Percentiles rank a stretch among this genome's conserved stretches.
These are phyloP conservation scores for Agrochola macilenta DNA, from an alignment of 2,888 invertebrate species.

Conservation along the genomic window DNA sequence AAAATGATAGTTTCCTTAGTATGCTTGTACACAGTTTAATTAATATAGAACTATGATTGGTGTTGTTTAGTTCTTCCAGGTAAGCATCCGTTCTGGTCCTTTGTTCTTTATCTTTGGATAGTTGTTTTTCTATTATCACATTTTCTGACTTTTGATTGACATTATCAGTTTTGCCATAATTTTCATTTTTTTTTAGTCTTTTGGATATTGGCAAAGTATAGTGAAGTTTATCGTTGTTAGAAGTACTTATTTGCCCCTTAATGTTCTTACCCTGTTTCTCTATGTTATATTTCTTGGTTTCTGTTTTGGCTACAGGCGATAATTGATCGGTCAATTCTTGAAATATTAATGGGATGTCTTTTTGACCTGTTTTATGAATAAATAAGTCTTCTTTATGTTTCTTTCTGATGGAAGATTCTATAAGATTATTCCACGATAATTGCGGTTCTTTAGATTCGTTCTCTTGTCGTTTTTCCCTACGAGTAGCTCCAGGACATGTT, in stretches of 20 bases:
- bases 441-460: background rate
- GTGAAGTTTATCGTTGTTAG: background rate
- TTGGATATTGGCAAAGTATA: background rate
- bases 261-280: background rate
- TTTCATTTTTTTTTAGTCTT: background rate
- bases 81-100: background rate
- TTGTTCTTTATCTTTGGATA: background rate
- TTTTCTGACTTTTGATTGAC: background rate
- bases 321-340: background rate
- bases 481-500: background rate
- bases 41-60: constrained; percentile 16
- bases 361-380: background rate
- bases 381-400: constrained; percentile 8
- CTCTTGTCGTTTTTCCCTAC: background rate
- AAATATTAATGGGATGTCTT: background rate
- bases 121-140: background rate
- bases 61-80: background rate
- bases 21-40: constrained; percentile 18
- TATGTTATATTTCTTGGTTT: background rate
- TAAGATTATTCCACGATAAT: background rate
- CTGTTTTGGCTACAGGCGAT: background rate
- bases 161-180: background rate
- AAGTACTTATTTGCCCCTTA: background rate
- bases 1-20: background rate
- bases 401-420: background rate